Evolutionary conservation across 37 sponge, comb jelly and placozoan genomes (phyloP).

Genomic region (Cliona cf. orientalis): DNA sequence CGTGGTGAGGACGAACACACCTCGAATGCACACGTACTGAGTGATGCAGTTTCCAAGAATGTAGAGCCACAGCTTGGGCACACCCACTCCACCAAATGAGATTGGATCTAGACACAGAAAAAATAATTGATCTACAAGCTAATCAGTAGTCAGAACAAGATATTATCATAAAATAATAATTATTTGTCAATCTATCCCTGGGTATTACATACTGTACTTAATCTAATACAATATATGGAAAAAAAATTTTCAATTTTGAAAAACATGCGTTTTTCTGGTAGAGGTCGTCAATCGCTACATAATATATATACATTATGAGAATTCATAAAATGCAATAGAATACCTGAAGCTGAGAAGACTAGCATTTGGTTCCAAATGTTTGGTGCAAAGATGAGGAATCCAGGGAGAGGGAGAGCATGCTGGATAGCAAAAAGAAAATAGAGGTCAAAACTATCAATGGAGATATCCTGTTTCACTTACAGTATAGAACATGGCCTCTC

Average conservation of each 20-base stretch:
- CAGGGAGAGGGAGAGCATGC: constrained; percentile 79
- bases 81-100: constrained; percentile 15
- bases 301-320: too few species aligned
- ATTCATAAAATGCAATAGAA: neutral
- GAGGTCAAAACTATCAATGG: constrained; percentile 9
- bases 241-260: too few species aligned
- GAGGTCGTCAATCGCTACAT: too few species aligned
- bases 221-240: too few species aligned
- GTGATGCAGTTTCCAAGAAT: constrained; percentile 75
- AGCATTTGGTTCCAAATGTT: constrained; percentile 47
- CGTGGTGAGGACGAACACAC: constrained; percentile 85
- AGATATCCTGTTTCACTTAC: too few species aligned
- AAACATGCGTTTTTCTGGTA: too few species aligned
- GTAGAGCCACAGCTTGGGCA: constrained; percentile 84
- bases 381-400: constrained; percentile 73
- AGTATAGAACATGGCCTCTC: constrained; percentile 94
- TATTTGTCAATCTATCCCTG: too few species aligned
- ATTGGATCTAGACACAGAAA: constrained; percentile 27
- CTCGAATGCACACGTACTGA: constrained; percentile 85
- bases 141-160: neutral
- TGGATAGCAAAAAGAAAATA: constrained; percentile 1
- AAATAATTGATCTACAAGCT: too few species aligned
- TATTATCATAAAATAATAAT: neutral
- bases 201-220: too few species aligned
- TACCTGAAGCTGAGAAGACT: constrained; percentile 67